A percentile compares a stretch with the other conserved stretches of the same genome.
Conservation (phyloP, 2,113 vertebrate genomes). For the Archocentrus centrarchus region DNA sequence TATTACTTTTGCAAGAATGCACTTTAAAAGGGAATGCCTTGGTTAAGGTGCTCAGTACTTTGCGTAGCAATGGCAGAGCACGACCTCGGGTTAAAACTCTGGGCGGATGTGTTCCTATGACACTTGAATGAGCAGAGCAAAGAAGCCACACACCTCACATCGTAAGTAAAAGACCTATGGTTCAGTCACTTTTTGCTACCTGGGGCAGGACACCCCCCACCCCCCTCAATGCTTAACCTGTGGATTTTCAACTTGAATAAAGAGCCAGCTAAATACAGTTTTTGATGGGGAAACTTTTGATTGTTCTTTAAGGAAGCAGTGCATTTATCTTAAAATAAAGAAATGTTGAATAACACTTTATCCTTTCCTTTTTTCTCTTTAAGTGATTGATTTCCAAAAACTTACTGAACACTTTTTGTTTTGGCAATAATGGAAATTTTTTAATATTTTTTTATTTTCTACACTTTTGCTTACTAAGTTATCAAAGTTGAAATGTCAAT, state of each 20-base stretch:
- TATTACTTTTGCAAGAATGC: slow-evolving; percentile 43
- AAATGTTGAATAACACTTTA: not conserved
- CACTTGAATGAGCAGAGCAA: slow-evolving; percentile 43
- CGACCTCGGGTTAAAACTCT: slow-evolving; percentile 36
- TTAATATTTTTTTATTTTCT: not conserved
- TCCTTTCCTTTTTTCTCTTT: not conserved
- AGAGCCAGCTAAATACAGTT: slow-evolving; percentile 63
- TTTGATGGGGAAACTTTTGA: slow-evolving; percentile 49
- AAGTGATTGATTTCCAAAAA: not conserved
- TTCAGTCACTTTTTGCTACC: slow-evolving; percentile 44
- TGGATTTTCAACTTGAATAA: slow-evolving; percentile 80
- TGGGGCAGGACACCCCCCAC: slow-evolving; percentile 28
- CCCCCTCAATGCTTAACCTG: slow-evolving; percentile 68
- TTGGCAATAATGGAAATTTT: not conserved
- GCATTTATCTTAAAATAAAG: slow-evolving; percentile 57
- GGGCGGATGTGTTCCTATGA: slow-evolving; percentile 43
- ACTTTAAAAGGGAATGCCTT: slow-evolving; percentile 64
- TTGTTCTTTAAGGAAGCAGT: slow-evolving; percentile 73
- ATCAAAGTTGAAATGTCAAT: not conserved
- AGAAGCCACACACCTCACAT: slow-evolving; percentile 39
- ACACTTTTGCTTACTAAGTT: not conserved
- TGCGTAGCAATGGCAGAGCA: slow-evolving; percentile 36
- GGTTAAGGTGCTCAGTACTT: slow-evolving; percentile 27
- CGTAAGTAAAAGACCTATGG: slow-evolving; percentile 33
- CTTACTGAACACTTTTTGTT: not conserved